Base-by-base conservation (phyloP, 2,797 vertebrate species). In the Hyperoplus lanceolatus region DNA sequence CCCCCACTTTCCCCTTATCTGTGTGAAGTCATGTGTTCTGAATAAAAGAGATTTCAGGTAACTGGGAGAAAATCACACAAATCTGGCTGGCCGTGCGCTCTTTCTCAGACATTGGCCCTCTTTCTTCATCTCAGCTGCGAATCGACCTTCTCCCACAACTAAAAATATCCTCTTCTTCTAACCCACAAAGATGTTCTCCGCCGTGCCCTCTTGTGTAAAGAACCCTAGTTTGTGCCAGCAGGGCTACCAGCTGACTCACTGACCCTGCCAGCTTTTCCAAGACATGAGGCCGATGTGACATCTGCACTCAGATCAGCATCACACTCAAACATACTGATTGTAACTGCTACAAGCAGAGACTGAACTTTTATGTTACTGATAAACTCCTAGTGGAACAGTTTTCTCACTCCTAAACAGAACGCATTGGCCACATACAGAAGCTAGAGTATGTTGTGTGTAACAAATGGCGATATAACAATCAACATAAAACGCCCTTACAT, bases 41-140 rank as follows among this genome's bases (percentile, higher is more conserved):
- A 81, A 82, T 80, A 79, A 67, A 57, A 67, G 64, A 69, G 62
- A 77, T 83, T 82, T 67, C 7, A 65, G 83, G 62, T 75, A 76
- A 51, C 45, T 67, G 41, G 71, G 79, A 65, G 49, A 61, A 75
- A 81, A 64, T 67, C 2, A 3, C 55, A 62, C 55, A 59, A 61
- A 57, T 77, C 36, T 56, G 15, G 2, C 10, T 58, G 5, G 6
- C 60, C 48, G 11, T 39, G 6, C 66, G 36, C 73, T 71, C 70
- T 67, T 3, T 29, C 73, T 77, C 41, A n/a, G 61, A 58, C 49
- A 18, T 48, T 60, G 69, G 36, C 51, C 62, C 43, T 45, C 42
- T 36, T 11, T 67, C 21, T 61, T 66, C 14, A n/a, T 72, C 9
- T 63, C 36, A 58, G 58, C 60, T 49, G 49, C 65, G 42, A 53